Conservation (phyloP, 2,113 vertebrate species). For the Seriola aureovittata region DNA sequence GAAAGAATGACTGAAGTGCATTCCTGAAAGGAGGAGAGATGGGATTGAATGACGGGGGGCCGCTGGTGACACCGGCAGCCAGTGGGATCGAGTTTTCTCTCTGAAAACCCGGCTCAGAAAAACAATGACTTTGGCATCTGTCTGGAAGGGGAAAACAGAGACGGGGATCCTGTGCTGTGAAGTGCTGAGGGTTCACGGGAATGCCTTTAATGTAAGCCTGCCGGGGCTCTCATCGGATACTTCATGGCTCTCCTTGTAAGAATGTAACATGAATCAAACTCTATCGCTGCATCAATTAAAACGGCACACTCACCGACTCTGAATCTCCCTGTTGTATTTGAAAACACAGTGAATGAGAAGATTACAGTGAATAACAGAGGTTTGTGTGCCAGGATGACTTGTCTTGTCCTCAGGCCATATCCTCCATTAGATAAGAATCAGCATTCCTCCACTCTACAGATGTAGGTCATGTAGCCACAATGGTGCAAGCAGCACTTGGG, state of each 20-base stretch:
- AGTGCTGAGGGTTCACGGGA: constrained; percentile 69
- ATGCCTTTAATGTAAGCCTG: constrained; percentile 80
- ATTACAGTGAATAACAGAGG: constrained; percentile 56
- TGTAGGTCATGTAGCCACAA: constrained; percentile 76
- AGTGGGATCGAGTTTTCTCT: constrained; percentile 76
- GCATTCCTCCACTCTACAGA: constrained; percentile 70
- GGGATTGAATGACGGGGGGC: constrained; percentile 82
- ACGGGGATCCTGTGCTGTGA: constrained; percentile 62
- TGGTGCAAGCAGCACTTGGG: constrained; percentile 40
- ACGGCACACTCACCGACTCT: constrained; percentile 40
- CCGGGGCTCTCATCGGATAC: constrained; percentile 66
- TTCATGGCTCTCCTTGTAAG: constrained; percentile 61
- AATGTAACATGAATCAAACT: constrained; percentile 65
- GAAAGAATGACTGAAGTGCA: constrained; percentile 78
- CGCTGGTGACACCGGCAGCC: constrained; percentile 79
- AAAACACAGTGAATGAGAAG: constrained; percentile 48
- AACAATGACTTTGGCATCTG: constrained; percentile 84
- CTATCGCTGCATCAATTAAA: constrained; percentile 67
- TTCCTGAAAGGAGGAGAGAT: constrained; percentile 80
- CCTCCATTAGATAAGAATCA: constrained; percentile 73
- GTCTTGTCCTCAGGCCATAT: constrained; percentile 71
- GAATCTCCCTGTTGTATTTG: constrained; percentile 40
- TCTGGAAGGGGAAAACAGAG: constrained; percentile 73
- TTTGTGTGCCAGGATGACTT: constrained; percentile 63
- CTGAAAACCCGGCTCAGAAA: constrained; percentile 69